phyloP scores from a whole-genome alignment of 2,888 invertebrate genomes.

The Ormyrus rosae region DNA sequence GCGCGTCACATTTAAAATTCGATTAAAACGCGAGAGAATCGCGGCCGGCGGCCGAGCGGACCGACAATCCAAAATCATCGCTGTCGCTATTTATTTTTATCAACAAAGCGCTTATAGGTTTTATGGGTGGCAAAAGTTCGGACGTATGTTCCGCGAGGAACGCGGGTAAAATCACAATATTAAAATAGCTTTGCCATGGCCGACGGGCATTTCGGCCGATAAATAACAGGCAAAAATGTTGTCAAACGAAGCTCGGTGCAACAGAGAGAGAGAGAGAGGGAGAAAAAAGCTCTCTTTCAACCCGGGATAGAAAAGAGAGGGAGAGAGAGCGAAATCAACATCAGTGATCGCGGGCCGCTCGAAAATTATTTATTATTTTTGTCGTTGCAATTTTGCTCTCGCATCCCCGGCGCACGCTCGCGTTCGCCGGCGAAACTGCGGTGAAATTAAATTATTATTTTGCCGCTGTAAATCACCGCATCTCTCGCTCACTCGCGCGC shows the following conservation, averaged over 20 bases:
- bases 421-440: conserved; percentile 66
- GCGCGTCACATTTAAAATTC: background rate
- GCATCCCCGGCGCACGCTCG: background rate
- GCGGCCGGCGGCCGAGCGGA: conserved; percentile 10
- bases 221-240: conserved; percentile 49
- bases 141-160: conserved; percentile 4
- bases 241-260: conserved; percentile 16
- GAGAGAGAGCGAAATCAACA: conserved; percentile 62
- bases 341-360: conserved; percentile 57
- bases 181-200: conserved; percentile 43
- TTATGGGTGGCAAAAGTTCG: conserved; percentile 27
- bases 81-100: conserved; percentile 36
- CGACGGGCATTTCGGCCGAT: conserved; percentile 45
- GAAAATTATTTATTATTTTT: conserved; percentile 75
- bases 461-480: conserved; percentile 72
- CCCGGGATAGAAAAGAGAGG: background rate
- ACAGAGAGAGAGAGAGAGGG: background rate
- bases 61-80: conserved; percentile 40
- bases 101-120: conserved; percentile 30
- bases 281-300: no score
- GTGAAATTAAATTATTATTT: conserved; percentile 76
- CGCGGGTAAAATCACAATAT: conserved; percentile 47
- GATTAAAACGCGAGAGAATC: conserved; percentile 19
- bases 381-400: conserved; percentile 70
- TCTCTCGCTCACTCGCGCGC: conserved; percentile 52